A percentile compares a stretch with the other conserved stretches of the same genome.
These are phyloP conservation scores for Phrixothrix hirtus DNA, from an alignment of 2,888 invertebrate genomes.

Conservation along the genomic window DNA sequence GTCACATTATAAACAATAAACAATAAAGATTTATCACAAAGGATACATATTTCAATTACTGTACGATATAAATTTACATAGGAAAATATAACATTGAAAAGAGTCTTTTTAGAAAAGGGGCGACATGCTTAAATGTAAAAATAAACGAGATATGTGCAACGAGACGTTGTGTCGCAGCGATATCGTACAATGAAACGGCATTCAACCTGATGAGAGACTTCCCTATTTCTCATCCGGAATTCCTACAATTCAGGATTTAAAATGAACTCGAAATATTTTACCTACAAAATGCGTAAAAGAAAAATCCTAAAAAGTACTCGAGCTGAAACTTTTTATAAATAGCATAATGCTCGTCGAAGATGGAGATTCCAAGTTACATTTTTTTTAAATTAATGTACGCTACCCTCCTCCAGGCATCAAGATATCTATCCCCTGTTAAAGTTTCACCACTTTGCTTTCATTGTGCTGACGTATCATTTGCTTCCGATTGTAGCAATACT, in stretches of 20 bases:
- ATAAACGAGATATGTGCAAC: constrained; percentile 27
- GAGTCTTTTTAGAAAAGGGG: too few species aligned
- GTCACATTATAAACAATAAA: too few species aligned
- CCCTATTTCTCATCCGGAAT: constrained; percentile 26
- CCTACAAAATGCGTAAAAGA: constrained; percentile 10
- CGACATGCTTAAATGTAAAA: constrained; percentile 23
- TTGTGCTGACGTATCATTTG: constrained; percentile 23
- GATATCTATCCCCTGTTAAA: constrained; percentile 15
- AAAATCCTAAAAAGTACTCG: neutral
- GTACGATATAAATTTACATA: too few species aligned
- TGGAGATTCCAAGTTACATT: constrained; percentile 2
- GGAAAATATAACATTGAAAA: too few species aligned
- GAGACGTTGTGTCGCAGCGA: constrained; percentile 22
- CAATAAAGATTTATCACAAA: too few species aligned
- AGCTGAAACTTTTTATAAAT: neutral
- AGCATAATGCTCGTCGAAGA: constrained; percentile 1
- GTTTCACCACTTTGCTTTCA: constrained; percentile 16
- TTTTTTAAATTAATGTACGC: constrained; percentile 16
- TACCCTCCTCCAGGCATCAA: constrained; percentile 17
- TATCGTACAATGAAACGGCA: constrained; percentile 24
- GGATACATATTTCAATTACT: too few species aligned
- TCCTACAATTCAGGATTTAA: constrained; percentile 18
- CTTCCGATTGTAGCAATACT: constrained; percentile 17
- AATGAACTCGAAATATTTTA: constrained; percentile 11
- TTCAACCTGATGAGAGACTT: constrained; percentile 25